Evolutionary conservation across 2,888 invertebrate genomes (phyloP), one percentile per base, ranked within the genome.

Genomic region (Eumerus sabulonum): DNA sequence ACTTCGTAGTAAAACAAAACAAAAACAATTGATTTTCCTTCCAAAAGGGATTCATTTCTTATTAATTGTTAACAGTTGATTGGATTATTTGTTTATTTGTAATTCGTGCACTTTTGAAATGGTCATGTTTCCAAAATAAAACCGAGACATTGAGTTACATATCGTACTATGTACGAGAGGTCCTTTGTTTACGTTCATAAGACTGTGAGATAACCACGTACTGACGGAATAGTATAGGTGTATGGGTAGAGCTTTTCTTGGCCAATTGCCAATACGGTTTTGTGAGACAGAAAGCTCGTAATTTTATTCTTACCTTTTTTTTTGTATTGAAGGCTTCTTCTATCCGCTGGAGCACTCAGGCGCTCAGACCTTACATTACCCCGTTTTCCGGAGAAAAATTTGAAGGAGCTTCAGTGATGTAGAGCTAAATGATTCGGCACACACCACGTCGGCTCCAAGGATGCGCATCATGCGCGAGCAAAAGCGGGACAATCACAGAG

Each of bases 111-210:
- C 27, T 4, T 7, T 27, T 27, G 27, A 18, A 40, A 9, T 19
- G 16, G 62, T 62, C 57, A 47, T 48, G 40, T 38, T 40, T 40
- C 27, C 12, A 38, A 35, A 59, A 47, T 56, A 12, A 51, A 35
- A 73, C n/a, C 38, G 47, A 73, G 67, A 53, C 54, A 57, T 57
- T 53, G 42, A 54, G 36, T 53, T 44, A 62, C 57, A 68, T 27
- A 13, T n/a, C n/a, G n/a, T n/a, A n/a, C n/a, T n/a, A n/a, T n/a
- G 47, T 48, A 50, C 50, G 53, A 59, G 53, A 53, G 16, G 50
- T 63, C 73, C 73, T 77, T 77, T 77, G 77, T 77, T 77, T 77
- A 77, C 77, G 63, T 73, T 73, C 63, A 44, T 35, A 27, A 54
- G 42, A 40, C 38, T 77, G 51, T 68, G 67, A 73, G 67, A 59